These are phyloP conservation scores for Microcebus griseorufus DNA, from an alignment of 2,113 vertebrate species.

Conservation along the genomic window DNA sequence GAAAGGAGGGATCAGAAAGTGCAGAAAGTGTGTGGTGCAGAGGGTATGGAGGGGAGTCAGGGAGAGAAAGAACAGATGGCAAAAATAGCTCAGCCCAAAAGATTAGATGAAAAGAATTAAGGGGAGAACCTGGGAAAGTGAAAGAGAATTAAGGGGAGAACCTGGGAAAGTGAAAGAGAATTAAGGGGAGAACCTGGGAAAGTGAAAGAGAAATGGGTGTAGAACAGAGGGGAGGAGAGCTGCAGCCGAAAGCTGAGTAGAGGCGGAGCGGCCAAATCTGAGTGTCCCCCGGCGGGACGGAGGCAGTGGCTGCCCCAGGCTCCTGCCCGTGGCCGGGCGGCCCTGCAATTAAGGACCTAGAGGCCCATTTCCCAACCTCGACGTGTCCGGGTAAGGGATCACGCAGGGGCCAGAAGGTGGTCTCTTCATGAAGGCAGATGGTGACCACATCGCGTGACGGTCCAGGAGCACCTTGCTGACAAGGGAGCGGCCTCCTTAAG, in stretches of 20 bases:
- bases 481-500: too few species aligned
- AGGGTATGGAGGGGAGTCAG: not conserved
- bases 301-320: not conserved
- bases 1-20: too few species aligned
- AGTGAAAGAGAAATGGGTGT: not conserved
- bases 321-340: not conserved
- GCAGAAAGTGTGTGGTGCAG: too few species aligned
- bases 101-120: not conserved
- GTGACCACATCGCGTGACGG: not conserved
- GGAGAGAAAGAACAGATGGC: not conserved
- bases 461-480: not conserved
- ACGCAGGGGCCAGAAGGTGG: too few species aligned
- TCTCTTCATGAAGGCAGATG: not conserved
- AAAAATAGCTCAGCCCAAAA: not conserved
- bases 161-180: not conserved
- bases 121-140: too few species aligned
- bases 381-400: not conserved
- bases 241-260: too few species aligned
- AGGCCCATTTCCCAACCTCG: not conserved
- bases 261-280: not conserved
- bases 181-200: too few species aligned
- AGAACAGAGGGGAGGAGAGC: not conserved
- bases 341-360: not conserved
- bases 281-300: not conserved
- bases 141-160: too few species aligned